Base-by-base conservation (phyloP, 2,113 vertebrate genomes). In the Okapia johnstoni region DNA sequence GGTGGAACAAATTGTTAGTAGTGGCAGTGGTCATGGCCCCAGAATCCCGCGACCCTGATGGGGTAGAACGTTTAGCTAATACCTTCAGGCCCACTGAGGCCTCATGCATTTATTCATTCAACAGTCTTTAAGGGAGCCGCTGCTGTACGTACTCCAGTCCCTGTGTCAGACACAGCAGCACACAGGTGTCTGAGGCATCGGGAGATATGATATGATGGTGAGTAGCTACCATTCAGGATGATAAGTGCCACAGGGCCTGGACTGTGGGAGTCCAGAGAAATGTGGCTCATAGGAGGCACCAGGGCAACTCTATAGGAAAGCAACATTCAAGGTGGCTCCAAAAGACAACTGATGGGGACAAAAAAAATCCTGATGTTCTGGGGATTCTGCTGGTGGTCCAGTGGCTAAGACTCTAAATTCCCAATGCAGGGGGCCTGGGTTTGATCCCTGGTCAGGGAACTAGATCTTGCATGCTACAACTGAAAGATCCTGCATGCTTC, bases 201-300 rank as follows among this genome's bases (percentile, higher is more conserved):
- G 17, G 2, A 80, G 50, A 15, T 10, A 13, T 3, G 23, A 43
- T 8, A 1, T 36, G 36, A 61, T 0, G 11, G 26, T 10, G 0
- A 30, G 21, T 30, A 46, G 23, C 50, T 70, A 55, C 3, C 1
- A 11, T 11, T 7, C 4, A 12, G 61, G 81, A 46, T 9, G 0
- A 5, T 28, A 23, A 50, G 36, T 23, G 17, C 46, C 15, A 16
- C 13, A 23, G 50, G 52, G 28, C 33, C 94, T 21, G n/a, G 81
- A 30, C 63, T 81, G 21, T n/a, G 48, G 36, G 58, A 76, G 48
- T 83, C 15, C 66, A 81, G 60, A 86, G 48, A 80, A 63, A n/a
- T 70, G 23, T 6, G 60, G 54, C 48, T 40, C 12, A 7, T 15
- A 0, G 63, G 77, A 80, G 60, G 40, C 4, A 15, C 25, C 2